Conservation (phyloP, 1,140 invertebrate species). For the Lethocerus indicus region DNA sequence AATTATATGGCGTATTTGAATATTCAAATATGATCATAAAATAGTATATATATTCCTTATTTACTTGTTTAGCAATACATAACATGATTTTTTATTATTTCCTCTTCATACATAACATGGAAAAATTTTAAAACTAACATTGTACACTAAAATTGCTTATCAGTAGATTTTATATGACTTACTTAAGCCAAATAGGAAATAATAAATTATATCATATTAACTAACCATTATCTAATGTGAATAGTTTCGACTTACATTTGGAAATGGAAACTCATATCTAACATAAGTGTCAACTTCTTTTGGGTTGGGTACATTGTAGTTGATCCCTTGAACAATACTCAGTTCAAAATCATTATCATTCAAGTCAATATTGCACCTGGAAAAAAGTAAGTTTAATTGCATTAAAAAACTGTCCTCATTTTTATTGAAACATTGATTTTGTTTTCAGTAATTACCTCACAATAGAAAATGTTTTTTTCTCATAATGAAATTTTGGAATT, state of each 20-base stretch:
- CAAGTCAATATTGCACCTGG: slow-evolving; percentile 73
- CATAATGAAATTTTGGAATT: slow-evolving; percentile 83
- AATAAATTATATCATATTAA: too few species aligned
- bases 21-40: too few species aligned
- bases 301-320: slow-evolving; percentile 66
- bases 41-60: background rate
- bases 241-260: slow-evolving; percentile 41
- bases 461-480: slow-evolving; percentile 72
- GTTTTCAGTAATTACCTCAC: slow-evolving; percentile 44
- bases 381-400: slow-evolving; percentile 16
- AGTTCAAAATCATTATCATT: slow-evolving; percentile 82
- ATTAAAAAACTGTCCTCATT: background rate
- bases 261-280: slow-evolving; percentile 83
- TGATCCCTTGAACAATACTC: slow-evolving; percentile 68
- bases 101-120: too few species aligned
- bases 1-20: too few species aligned
- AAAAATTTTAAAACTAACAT: too few species aligned
- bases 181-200: too few species aligned
- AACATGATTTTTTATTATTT: too few species aligned
- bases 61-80: background rate
- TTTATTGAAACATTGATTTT: background rate
- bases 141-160: too few species aligned
- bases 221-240: background rate
- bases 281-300: slow-evolving; percentile 90
- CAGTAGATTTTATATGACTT: too few species aligned